Evolutionary conservation across 2,113 vertebrate genomes (phyloP), one percentile per base, ranked within the genome.

Genomic region (Austrofundulus limnaeus): DNA sequence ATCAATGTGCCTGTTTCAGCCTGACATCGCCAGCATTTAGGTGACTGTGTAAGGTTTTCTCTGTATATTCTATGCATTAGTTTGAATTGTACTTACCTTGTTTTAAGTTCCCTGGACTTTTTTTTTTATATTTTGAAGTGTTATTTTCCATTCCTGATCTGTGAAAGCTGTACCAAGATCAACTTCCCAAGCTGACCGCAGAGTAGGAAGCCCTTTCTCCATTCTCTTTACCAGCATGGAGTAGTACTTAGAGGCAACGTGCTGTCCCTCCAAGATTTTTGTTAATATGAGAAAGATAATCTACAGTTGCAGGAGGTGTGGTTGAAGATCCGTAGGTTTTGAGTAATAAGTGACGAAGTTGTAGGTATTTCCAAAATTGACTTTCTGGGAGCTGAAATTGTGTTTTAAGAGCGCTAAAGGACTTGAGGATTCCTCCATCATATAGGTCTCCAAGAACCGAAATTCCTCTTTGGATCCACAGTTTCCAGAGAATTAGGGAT

Each of bases 291-390:
- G 57, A 19, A 19, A 37, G 43, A 47, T 21, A 60, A 16, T 34
- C 45, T 49, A 48, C 16, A 61, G 20, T 14, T 61, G 34, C 14
- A 61, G 31, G 28, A 17, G 58, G 58, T 48, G 20, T 60, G 43
- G 42, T 7, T 4, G n/a, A 19, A 12, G n/a, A 38, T n/a, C 20
- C 46, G 23, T 11, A 49, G 1, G 49, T 61, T n/a, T 39, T 1
- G 7, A 49, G 59, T 13, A n/a, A 14, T 23, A 49, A 16, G 11
- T 39, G 46, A 6, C 16, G 16, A 20, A 61, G 59, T n/a, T 11
- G 34, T 37, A 61, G 14, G 14, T 49, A 50, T 16, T 15, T 41
- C 21, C 37, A 61, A 19, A 37, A 37, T 5, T 48, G 34, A 10
- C 46, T 50, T 7, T 25, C 3, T 50, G 60, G 37, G 20, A 62